Base-by-base conservation (phyloP, 1,140 invertebrate species). In the Bombus waltoni region DNA sequence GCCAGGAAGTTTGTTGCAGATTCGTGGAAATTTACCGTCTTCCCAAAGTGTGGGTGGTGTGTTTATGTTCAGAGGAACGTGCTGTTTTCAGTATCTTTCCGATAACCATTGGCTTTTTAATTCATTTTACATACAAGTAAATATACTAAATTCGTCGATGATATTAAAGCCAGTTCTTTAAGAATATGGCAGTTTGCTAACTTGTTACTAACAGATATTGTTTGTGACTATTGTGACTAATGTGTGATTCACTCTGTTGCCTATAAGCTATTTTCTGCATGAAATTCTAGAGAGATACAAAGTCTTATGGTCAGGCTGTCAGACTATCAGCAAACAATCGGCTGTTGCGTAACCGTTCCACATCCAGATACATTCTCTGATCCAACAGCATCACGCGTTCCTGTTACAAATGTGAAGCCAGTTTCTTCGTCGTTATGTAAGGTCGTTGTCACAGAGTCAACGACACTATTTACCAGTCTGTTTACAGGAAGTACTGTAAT, bases 391-490 rank as follows among this genome's bases (percentile, higher is more conserved):
- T 78, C 74, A 32, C 38, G 71, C 35, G 71, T 25, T 38, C 10
- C 81, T 42, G 28, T 68, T 32, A 25, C 40, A 44, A 10, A 13
- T 1, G 28, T 13, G n/a, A 53, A n/a, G 57, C 53, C 38, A 57
- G 44, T 57, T 32, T 62, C 18, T 28, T 42, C 44, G 25, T 9
- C 38, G 42, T 85, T 81, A 76, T 8, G 8, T 88, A 85, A 81
- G 53, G 32, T 83, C 66, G 66, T 76, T 82, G 79, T 76, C 66
- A 4, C 65, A 66, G 74, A 77, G 72, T 88, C 83, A 83, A 89
- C 32, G 72, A 88, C 83, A 80, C 15, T 32, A 40, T 84, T n/a
- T 44, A 38, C 9, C 35, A 22, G 9, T 53, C 35, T 62, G 35
- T 81, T 81, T 65, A 79, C 66, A 70, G 62, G 40, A 38, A 38